A percentile compares a stretch with the other conserved stretches of the same genome.
These are phyloP conservation scores for Bedellia somnulentella DNA, from an alignment of 2,888 invertebrate genomes.

Conservation along the genomic window DNA sequence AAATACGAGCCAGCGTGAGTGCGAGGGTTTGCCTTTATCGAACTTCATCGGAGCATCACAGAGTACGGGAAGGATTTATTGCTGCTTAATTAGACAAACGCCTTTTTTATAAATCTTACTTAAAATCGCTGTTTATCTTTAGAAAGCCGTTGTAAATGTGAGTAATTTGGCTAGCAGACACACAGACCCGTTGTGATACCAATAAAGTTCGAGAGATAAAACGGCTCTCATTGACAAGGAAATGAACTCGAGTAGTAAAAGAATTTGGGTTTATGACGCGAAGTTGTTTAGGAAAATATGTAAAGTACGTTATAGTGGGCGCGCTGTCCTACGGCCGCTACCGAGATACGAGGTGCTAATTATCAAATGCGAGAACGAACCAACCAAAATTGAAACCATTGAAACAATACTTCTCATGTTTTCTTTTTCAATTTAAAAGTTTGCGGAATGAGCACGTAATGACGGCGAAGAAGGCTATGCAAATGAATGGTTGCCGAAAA, in stretches of 20 bases:
- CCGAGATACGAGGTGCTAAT: conserved; percentile 44
- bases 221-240: conserved; percentile 37
- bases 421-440: conserved; percentile 55
- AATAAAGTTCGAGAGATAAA: conserved; percentile 61
- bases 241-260: conserved; percentile 28
- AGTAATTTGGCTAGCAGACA: too few species aligned
- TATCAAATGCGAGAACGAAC: conserved; percentile 54
- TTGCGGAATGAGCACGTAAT: conserved; percentile 57
- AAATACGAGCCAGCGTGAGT: conserved; percentile 51
- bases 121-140: too few species aligned
- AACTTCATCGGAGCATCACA: conserved; percentile 24
- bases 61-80: conserved; percentile 31
- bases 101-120: conserved; percentile 37
- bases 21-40: conserved; percentile 32
- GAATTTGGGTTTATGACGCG: conserved; percentile 53
- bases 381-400: conserved; percentile 54
- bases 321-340: conserved; percentile 1
- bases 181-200: too few species aligned
- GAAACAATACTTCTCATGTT: conserved; percentile 55
- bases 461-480: conserved; percentile 53
- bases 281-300: too few species aligned
- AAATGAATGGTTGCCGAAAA: conserved; percentile 57
- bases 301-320: too few species aligned
- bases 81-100: conserved; percentile 50
- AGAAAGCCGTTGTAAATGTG: too few species aligned